These are phyloP conservation scores for Acleris laterana DNA, from an alignment of 2,888 invertebrate genomes.

Conservation along the genomic window DNA sequence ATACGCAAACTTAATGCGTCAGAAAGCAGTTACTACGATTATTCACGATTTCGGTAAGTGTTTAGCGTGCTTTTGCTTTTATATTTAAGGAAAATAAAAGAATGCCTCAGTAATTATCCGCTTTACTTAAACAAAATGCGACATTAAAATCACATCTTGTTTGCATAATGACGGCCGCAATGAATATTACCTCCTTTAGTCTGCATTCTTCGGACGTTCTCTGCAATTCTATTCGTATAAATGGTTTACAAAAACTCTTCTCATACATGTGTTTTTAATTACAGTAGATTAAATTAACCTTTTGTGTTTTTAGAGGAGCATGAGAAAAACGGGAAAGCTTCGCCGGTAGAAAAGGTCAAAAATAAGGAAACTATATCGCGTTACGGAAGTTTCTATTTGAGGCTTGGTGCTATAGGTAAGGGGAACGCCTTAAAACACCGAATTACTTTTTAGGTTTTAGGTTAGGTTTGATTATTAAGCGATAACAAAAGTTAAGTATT, in stretches of 20 bases:
- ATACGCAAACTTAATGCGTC: conserved; percentile 87
- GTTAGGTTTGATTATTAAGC: too few species aligned
- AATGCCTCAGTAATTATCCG: conserved; percentile 67
- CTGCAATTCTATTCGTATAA: conserved; percentile 66
- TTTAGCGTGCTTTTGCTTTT: conserved; percentile 32
- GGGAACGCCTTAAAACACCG: too few species aligned
- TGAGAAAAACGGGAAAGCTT: conserved; percentile 63
- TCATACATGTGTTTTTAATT: conserved; percentile 53
- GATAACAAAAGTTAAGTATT: too few species aligned
- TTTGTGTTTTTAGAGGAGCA: conserved; percentile 58
- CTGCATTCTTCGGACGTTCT: conserved; percentile 73
- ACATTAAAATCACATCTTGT: conserved; percentile 83
- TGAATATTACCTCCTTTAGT: conserved; percentile 76
- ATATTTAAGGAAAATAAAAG: conserved; percentile 23
- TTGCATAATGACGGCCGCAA: conserved; percentile 78
- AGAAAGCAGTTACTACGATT: conserved; percentile 86
- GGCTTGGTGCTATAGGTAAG: conserved; percentile 93
- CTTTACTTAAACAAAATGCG: conserved; percentile 81
- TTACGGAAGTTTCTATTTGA: conserved; percentile 94
- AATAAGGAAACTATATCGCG: conserved; percentile 76
- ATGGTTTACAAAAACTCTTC: conserved; percentile 59
- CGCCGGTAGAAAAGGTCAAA: conserved; percentile 66
- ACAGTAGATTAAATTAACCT: conserved; percentile 43
- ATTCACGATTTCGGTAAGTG: conserved; percentile 80
- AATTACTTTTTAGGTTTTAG: too few species aligned